phyloP scores from a whole-genome alignment of 2,888 invertebrate genomes.

The Sinopyrophorus schimmeli region DNA sequence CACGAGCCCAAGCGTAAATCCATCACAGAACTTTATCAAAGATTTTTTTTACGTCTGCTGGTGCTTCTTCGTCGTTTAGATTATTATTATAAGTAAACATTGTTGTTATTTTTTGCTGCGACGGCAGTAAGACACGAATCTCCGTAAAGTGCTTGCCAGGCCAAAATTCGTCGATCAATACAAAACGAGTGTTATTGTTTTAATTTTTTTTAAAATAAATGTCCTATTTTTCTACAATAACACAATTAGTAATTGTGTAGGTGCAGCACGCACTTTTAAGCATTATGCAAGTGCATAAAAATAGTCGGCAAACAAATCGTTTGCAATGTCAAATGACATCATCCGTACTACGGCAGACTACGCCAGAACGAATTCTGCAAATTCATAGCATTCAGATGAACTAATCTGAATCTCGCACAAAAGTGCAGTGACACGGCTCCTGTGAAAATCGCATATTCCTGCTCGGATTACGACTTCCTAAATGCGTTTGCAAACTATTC shows the following conservation, averaged over 20 bases:
- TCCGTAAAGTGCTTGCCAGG: not conserved
- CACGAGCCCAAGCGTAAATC: too few relatives aligned
- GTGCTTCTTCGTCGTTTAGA: too few relatives aligned
- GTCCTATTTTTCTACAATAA: not conserved
- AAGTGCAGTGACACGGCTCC: too few relatives aligned
- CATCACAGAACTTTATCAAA: too few relatives aligned
- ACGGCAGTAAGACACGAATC: not conserved
- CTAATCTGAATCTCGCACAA: too few relatives aligned
- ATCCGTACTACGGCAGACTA: constrained; percentile 2
- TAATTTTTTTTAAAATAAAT: too few relatives aligned
- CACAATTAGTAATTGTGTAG: not conserved
- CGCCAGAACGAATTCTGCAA: constrained; percentile 1
- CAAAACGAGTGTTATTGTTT: not conserved
- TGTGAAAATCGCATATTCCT: constrained; percentile 12
- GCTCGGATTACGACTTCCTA: constrained; percentile 24
- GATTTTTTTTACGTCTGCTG: too few relatives aligned
- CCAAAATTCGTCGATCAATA: not conserved
- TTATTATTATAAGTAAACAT: not conserved
- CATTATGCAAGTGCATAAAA: constrained; percentile 13
- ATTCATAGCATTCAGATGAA: not conserved
- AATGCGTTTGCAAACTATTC: constrained; percentile 17
- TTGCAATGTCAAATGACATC: constrained; percentile 18
- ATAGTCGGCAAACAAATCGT: constrained; percentile 4
- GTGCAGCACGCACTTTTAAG: constrained; percentile 1
- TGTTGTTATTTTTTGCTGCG: not conserved